Conservation (phyloP, 2,113 vertebrate genomes). For the Rhadina sibilatrix region DNA sequence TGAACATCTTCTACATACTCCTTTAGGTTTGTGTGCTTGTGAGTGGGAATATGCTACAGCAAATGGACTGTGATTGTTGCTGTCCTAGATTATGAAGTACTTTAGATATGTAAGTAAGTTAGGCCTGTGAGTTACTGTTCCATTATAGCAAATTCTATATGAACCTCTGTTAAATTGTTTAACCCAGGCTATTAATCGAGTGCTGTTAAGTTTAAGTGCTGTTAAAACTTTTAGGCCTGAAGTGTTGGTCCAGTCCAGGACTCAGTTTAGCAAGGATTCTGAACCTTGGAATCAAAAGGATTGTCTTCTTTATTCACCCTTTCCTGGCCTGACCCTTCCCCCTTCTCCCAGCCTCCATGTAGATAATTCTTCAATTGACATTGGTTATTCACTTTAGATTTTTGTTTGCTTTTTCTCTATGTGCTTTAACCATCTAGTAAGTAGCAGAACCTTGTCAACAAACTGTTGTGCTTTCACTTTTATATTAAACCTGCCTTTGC, state of each 20-base stretch:
- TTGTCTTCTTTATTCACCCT: background rate
- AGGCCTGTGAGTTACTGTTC: background rate
- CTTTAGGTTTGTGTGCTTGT: background rate
- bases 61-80: background rate
- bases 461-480: background rate
- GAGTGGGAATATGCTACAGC: background rate
- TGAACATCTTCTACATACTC: background rate
- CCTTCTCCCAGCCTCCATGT: background rate
- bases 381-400: background rate
- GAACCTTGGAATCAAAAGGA: background rate
- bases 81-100: background rate
- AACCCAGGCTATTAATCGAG: background rate
- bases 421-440: background rate
- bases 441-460: background rate
- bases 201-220: background rate
- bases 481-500: background rate
- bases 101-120: background rate
- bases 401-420: background rate
- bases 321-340: background rate
- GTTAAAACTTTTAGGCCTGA: background rate
- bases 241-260: background rate
- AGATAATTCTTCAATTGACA: background rate
- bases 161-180: background rate
- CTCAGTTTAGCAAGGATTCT: background rate
- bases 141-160: background rate